phyloP scores from a whole-genome alignment of 30 jellyfish, hydroid and myxozoan genomes.

The Rhopilema esculentum region DNA sequence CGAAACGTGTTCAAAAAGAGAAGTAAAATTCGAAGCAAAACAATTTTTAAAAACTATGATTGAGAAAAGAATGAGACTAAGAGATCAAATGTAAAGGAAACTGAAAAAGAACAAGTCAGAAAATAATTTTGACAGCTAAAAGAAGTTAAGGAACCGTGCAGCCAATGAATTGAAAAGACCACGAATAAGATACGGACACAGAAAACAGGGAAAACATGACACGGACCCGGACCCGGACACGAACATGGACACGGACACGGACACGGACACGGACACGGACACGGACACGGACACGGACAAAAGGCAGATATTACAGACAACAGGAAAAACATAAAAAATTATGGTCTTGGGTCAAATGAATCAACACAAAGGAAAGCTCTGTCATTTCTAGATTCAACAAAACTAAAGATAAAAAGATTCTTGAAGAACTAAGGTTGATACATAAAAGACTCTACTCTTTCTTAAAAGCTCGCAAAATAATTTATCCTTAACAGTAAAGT shows the following conservation, averaged over 20 bases:
- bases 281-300: no score
- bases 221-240: no score
- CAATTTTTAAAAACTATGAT: slow-evolving; percentile 10
- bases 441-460: no score
- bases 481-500: no score
- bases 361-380: slow-evolving; percentile 15
- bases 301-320: neutral
- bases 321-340: slow-evolving; percentile 15
- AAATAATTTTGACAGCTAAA: neutral
- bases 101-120: slow-evolving; percentile 15
- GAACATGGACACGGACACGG: no score
- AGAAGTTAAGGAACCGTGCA: slow-evolving; percentile 23
- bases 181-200: neutral
- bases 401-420: slow-evolving; percentile 21
- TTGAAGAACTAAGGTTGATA: no score
- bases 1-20: slow-evolving; percentile 33
- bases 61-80: slow-evolving; percentile 33
- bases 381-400: slow-evolving; percentile 20
- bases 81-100: slow-evolving; percentile 42
- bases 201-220: no score
- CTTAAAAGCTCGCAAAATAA: no score
- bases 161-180: slow-evolving; percentile 14
- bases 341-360: slow-evolving; percentile 25
- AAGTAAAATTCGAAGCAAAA: slow-evolving; percentile 5
- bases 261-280: no score